These are phyloP conservation scores for Leucoraja ocellata DNA, from an alignment of 2,797 vertebrate genomes.

Conservation along the genomic window DNA sequence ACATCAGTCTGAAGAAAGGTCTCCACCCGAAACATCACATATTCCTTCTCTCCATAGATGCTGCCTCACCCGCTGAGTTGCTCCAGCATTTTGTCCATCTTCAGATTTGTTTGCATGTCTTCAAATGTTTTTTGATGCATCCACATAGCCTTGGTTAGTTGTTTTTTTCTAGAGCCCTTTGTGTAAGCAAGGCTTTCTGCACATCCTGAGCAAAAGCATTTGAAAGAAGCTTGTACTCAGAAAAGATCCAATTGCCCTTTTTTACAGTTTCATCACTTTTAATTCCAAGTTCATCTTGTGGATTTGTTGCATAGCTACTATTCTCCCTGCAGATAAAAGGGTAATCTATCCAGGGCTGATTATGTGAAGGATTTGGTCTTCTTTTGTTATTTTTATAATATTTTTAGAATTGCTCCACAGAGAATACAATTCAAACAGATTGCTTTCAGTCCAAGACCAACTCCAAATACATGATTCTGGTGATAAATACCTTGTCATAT, in stretches of 20 bases:
- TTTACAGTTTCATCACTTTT: background rate
- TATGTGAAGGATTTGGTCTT: slow-evolving; percentile 5
- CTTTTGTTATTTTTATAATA: background rate
- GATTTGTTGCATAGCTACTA: background rate
- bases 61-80: too few relatives aligned
- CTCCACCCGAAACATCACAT: too few relatives aligned
- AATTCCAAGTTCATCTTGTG: background rate
- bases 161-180: background rate
- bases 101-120: background rate
- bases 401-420: background rate
- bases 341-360: background rate
- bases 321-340: background rate
- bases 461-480: background rate
- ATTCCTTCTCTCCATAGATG: too few relatives aligned
- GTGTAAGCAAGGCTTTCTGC: background rate
- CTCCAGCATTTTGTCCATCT: background rate
- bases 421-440: background rate
- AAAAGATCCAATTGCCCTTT: background rate
- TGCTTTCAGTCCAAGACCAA: background rate
- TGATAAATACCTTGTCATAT: background rate
- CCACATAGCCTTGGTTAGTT: background rate
- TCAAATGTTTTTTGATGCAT: background rate
- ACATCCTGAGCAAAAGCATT: background rate
- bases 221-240: background rate
- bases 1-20: too few relatives aligned